A percentile compares a stretch with the other conserved stretches of the same genome.
These are phyloP conservation scores for Trilocha varians DNA, from an alignment of 2,888 invertebrate genomes.

Conservation along the genomic window DNA sequence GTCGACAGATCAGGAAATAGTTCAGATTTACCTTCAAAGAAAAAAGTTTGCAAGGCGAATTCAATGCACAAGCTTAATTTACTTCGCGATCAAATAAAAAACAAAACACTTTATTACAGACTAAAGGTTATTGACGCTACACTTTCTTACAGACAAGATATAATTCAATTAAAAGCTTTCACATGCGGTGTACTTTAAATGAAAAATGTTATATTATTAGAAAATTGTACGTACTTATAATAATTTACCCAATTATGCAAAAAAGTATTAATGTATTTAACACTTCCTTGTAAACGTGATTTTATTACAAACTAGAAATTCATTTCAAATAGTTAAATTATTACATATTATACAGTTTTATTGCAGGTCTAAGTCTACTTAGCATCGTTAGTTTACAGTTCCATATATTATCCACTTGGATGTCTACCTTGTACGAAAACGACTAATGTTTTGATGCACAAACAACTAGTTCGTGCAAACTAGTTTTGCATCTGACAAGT, in stretches of 20 bases:
- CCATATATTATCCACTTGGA: background rate
- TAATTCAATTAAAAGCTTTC: no score
- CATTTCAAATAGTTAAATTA: no score
- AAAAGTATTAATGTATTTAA: no score
- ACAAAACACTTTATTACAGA: background rate
- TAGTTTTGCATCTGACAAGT: background rate
- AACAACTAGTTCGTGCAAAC: background rate
- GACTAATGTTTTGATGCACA: background rate
- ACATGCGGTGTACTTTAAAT: no score
- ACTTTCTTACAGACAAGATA: no score
- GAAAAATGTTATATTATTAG: no score
- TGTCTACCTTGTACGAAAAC: background rate
- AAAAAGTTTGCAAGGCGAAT: constrained; percentile 32
- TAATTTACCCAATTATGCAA: no score
- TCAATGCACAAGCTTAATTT: constrained; percentile 13
- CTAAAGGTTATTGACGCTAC: background rate
- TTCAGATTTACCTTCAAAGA: constrained; percentile 32
- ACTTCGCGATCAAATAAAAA: constrained; percentile 8
- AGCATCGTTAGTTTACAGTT: background rate
- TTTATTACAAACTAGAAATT: no score
- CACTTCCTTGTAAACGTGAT: no score
- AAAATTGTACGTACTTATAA: no score
- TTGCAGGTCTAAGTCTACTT: no score
- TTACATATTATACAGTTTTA: no score
- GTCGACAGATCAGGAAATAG: constrained; percentile 41